Evolutionary conservation across 2,113 vertebrate genomes (phyloP).

Genomic region (Podiceps cristatus): DNA sequence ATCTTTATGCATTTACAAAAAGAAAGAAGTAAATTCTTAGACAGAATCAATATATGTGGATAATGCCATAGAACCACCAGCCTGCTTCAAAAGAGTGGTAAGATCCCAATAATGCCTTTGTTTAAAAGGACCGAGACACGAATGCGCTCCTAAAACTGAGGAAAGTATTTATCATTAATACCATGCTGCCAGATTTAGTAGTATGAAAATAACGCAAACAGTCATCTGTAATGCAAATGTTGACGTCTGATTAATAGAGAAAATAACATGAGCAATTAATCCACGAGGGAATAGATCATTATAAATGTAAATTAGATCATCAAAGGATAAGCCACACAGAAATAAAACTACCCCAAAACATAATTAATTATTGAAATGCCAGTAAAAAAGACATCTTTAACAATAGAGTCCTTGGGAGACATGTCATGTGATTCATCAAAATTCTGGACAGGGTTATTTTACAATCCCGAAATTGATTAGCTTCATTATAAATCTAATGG

Average conservation of each 20-base stretch:
- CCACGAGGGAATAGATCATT: conserved; percentile 7
- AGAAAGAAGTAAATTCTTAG: neutral
- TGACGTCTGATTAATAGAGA: conserved; percentile 59
- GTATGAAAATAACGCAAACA: conserved; percentile 32
- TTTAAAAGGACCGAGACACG: neutral
- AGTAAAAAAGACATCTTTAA: conserved; percentile 22
- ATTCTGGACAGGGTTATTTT: conserved; percentile 33
- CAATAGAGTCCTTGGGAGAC: conserved; percentile 16
- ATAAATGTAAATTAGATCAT: conserved; percentile 69
- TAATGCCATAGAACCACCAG: neutral
- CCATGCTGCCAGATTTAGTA: conserved; percentile 1
- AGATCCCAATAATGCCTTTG: neutral
- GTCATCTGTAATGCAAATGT: conserved; percentile 67
- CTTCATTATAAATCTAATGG: conserved; percentile 24
- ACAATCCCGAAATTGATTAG: conserved; percentile 13
- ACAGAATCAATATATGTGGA: neutral
- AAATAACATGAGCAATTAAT: conserved; percentile 66
- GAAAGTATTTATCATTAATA: neutral
- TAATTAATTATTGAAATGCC: conserved; percentile 56
- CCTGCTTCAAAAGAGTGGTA: neutral
- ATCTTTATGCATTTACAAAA: neutral
- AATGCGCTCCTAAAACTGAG: neutral
- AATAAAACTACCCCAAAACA: conserved; percentile 44
- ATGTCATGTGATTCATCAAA: neutral
- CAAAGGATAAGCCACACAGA: conserved; percentile 57